phyloP scores from a whole-genome alignment of 2,113 vertebrate genomes.

The Carassius gibelio region DNA sequence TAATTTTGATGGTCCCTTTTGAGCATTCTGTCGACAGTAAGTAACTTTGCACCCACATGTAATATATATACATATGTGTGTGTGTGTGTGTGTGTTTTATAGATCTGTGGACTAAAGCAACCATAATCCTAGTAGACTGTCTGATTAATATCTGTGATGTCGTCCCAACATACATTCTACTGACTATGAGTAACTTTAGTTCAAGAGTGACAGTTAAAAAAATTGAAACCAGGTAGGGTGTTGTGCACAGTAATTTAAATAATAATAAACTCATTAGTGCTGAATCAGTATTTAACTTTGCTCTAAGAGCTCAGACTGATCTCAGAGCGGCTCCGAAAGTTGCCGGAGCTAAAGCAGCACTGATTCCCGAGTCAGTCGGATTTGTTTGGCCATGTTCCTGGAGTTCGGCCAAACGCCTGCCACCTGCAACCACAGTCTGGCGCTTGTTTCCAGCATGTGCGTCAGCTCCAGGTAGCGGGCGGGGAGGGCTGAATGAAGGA shows the following conservation, averaged over 20 bases:
- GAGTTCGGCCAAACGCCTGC: background rate
- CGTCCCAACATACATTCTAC: too few relatives aligned
- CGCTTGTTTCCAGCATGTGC: background rate
- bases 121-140: background rate
- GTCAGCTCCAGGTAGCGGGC: background rate
- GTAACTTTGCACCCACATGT: too few relatives aligned
- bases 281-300: constrained; percentile 21
- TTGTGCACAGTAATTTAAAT: background rate
- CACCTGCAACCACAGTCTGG: constrained; percentile 26
- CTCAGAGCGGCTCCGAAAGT: background rate
- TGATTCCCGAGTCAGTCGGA: constrained; percentile 11
- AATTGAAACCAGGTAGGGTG: background rate
- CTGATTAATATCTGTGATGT: background rate
- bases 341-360: background rate
- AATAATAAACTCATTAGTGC: constrained; percentile 4
- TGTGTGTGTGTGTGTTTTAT: too few relatives aligned
- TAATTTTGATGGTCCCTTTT: background rate
- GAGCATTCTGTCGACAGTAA: background rate
- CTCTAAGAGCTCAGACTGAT: constrained; percentile 2
- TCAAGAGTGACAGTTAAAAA: background rate
- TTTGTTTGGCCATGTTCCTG: constrained; percentile 11
- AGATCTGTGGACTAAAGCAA: background rate
- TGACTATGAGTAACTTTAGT: too few relatives aligned
- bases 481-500: background rate
- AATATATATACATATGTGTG: too few relatives aligned